Percentiles rank a stretch among this genome's conserved stretches.
Evolutionary conservation across 92 coral and sea anemone species (phyloP).

Genomic region (Virgularia gustaviana): DNA sequence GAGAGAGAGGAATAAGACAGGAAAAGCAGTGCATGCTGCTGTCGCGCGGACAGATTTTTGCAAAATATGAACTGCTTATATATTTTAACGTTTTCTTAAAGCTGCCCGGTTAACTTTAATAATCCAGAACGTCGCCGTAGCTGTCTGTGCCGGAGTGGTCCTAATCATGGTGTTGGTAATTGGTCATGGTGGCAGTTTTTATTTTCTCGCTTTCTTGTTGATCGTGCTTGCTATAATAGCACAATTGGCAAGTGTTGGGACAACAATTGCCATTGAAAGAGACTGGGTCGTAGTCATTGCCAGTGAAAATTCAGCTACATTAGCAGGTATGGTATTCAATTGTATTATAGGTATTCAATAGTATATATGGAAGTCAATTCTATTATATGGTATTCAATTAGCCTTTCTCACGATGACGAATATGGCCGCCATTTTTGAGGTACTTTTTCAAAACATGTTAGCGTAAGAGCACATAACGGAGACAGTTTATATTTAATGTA

Average conservation of each 20-base stretch:
- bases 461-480: no score
- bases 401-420: no score
- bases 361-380: no score
- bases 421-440: no score
- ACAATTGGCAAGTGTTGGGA: conserved; percentile 82
- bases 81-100: conserved; percentile 25
- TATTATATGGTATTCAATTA: no score
- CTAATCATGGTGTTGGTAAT: conserved; percentile 53
- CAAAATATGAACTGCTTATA: neutral
- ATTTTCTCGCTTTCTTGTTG: conserved; percentile 55
- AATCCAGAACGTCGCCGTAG: conserved; percentile 86
- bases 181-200: conserved; percentile 41
- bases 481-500: no score
- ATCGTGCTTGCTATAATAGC: conserved; percentile 75
- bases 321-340: conserved; percentile 65
- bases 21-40: no score
- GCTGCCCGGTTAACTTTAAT: conserved; percentile 79
- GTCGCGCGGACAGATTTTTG: neutral
- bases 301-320: conserved; percentile 58
- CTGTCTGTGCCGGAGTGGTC: conserved; percentile 67
- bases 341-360: neutral
- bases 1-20: no score
- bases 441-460: no score
- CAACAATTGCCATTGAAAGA: conserved; percentile 91
- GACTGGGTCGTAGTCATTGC: conserved; percentile 96